Conservation (phyloP, 2,113 vertebrate species). For the Psittacula cyanocephala region DNA sequence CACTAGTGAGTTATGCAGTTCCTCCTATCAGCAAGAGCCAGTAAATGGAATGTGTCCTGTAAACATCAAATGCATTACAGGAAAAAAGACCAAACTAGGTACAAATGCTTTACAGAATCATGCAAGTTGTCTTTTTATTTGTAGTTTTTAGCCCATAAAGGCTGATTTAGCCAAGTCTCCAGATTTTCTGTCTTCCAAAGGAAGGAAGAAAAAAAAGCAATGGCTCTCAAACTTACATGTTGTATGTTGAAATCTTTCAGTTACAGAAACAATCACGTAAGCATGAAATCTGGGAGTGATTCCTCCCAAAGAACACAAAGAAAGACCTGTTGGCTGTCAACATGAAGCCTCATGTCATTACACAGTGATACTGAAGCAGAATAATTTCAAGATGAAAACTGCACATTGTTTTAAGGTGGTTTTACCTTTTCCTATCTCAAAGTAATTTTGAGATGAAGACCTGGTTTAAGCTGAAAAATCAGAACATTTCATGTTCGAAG, state of each 20-base stretch:
- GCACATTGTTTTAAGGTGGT: neutral
- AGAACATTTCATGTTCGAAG: neutral
- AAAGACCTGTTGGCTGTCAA: neutral
- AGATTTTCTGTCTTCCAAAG: neutral
- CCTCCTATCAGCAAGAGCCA: neutral
- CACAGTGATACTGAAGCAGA: neutral
- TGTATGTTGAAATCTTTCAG: neutral
- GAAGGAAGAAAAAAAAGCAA: neutral
- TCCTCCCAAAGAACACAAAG: neutral
- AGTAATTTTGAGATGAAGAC: neutral
- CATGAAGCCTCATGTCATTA: neutral
- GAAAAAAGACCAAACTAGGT: neutral
- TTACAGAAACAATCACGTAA: neutral
- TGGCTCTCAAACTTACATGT: neutral
- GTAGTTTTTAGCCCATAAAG: neutral
- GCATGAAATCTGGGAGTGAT: neutral
- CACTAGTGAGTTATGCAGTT: conserved; percentile 32
- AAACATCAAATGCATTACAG: neutral
- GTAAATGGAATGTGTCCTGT: neutral
- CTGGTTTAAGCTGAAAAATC: neutral
- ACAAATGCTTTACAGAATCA: neutral
- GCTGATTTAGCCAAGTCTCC: neutral
- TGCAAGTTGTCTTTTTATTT: neutral
- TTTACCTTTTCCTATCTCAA: neutral
- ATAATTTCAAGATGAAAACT: neutral